Base-by-base conservation (phyloP, 1,140 invertebrate genomes). In the Colletes gigas region DNA sequence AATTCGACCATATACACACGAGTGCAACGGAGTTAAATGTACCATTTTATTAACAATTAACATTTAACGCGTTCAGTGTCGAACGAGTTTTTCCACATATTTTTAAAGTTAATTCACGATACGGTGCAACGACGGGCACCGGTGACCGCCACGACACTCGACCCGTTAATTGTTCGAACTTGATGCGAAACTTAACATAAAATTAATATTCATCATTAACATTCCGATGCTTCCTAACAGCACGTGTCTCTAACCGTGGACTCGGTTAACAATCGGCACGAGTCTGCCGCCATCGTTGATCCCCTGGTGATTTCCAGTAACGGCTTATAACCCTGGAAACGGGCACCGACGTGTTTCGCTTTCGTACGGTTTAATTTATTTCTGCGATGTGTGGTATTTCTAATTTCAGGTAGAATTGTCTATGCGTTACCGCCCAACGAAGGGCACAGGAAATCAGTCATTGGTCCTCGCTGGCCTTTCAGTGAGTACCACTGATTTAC, bases 401-500 rank as follows among this genome's bases (percentile, higher is more conserved):
- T 73, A 72, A 54, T 79, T 73, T 79, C 77, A 73, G 77, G 70
- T 30, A 79, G 52, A 30, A 44, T 79, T 54, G 14, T 50, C 17
- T 41, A 21, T 57, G 57, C 55, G 41, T 79, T 66, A 66, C 60
- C 52, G 77, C 50, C 70, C 70, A 7, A 66, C 52, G 52, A 79
- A 73, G 70, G 77, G 69, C 60, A 47, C 77, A 73, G 69, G 77
- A 73, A 73, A 79, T 73, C 77, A 41, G 69, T 63, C 41, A 30
- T 79, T 79, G 52, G 39, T 60, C 62, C 41, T 66, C 19, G 30
- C 19, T 55, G 70, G 41, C 17, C 70, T 79, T 57, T 73, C 77
- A 79, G 70, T 79, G 77, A 79, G 41, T 73, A 73, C 60, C 70
- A 72, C 60, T 63, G 77, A 79, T 79, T 79, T 79, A 79, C 52